Evolutionary conservation across 35 echinoderm and acorn worm species (phyloP).

Genomic region (Strongylocentrotus purpuratus): DNA sequence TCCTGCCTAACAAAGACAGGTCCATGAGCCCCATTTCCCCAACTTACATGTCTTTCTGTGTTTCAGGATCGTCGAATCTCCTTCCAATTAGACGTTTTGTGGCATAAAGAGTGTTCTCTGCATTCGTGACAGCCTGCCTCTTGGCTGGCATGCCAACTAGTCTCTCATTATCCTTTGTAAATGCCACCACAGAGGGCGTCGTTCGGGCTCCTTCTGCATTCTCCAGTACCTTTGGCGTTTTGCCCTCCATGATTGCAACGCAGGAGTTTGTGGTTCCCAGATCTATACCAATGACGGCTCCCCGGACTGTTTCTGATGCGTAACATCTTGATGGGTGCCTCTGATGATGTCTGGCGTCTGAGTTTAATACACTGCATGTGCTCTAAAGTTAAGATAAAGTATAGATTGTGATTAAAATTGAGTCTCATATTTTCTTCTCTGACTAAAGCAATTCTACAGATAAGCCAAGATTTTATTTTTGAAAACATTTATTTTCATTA

Average conservation of each 20-base stretch:
- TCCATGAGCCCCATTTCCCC: neutral
- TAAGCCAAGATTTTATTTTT: no score
- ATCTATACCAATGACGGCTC: constrained; percentile 89
- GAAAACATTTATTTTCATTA: no score
- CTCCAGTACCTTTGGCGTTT: constrained; percentile 83
- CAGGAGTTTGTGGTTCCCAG: constrained; percentile 99
- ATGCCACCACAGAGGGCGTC: constrained; percentile 96
- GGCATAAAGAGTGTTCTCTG: constrained; percentile 88
- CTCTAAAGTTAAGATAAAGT: constrained; percentile 60
- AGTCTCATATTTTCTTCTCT: no score
- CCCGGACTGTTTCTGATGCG: constrained; percentile 74
- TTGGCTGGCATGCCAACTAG: constrained; percentile 93
- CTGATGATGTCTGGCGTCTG: constrained; percentile 50
- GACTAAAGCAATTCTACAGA: no score
- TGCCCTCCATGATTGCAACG: constrained; percentile 97
- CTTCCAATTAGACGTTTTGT: constrained; percentile 93
- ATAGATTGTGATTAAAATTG: no score
- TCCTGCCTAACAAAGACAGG: neutral
- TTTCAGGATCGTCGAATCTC: constrained; percentile 82
- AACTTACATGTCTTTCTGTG: constrained; percentile 98
- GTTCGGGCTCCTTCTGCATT: constrained; percentile 98
- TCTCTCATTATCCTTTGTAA: constrained; percentile 85
- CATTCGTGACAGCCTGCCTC: constrained; percentile 96
- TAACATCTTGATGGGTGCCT: constrained; percentile 58
- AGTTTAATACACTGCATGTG: constrained; percentile 66